phyloP scores from a whole-genome alignment of 2,797 vertebrate species.

The Lates japonicus region DNA sequence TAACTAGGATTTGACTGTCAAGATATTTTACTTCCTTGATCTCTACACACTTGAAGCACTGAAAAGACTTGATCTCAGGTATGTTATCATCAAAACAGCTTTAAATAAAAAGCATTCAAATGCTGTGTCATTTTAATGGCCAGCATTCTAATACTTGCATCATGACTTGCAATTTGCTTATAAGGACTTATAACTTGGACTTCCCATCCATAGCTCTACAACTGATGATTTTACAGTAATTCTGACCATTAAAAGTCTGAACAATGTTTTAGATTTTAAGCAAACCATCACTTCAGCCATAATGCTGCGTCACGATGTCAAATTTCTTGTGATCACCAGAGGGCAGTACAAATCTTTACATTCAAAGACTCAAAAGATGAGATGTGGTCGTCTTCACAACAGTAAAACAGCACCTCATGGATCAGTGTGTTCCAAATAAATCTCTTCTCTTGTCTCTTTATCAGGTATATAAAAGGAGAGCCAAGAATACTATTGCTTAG shows the following conservation, averaged over 20 bases:
- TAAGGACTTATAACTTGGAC: neutral
- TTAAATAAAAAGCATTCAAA: neutral
- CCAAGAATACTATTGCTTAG: neutral
- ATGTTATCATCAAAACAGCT: neutral
- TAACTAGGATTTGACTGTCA: neutral
- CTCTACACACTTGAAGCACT: neutral
- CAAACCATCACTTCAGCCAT: neutral
- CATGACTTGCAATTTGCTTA: neutral
- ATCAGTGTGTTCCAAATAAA: neutral
- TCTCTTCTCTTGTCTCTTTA: neutral
- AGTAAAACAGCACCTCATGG: neutral
- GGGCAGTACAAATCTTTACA: constrained; percentile 43
- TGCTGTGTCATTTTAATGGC: neutral
- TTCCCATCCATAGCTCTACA: neutral
- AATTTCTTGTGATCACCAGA: constrained; percentile 52
- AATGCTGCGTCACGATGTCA: constrained; percentile 73
- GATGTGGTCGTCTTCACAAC: constrained; percentile 1
- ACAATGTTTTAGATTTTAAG: neutral
- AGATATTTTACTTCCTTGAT: neutral
- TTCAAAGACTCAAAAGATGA: neutral
- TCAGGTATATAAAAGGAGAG: neutral
- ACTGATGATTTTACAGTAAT: neutral
- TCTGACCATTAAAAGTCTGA: neutral
- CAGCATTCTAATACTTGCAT: neutral
- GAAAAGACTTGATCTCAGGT: neutral